phyloP scores from a whole-genome alignment of 2,888 invertebrate genomes.

The Stenchaetothrips biformis region DNA sequence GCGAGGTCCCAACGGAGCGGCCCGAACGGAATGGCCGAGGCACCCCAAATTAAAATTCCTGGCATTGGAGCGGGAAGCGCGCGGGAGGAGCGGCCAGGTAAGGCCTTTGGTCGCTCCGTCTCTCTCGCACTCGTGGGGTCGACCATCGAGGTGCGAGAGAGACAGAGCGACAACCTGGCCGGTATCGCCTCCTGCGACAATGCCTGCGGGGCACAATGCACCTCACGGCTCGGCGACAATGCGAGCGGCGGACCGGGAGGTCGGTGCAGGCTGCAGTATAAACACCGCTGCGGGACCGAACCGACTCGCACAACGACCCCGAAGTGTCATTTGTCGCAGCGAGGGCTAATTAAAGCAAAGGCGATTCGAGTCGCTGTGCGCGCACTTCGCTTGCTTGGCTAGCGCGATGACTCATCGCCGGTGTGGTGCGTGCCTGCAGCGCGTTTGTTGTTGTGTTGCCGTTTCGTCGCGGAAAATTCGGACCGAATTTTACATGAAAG shows the following conservation, averaged over 20 bases:
- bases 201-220: background rate
- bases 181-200: background rate
- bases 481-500: no score
- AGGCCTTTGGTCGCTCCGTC: background rate
- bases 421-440: background rate
- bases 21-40: background rate
- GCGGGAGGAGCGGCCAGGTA: background rate
- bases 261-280: no score
- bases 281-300: no score
- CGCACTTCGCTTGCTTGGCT: background rate
- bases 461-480: no score
- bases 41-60: slow-evolving; percentile 18
- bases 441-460: no score
- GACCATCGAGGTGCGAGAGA: no score
- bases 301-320: no score
- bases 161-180: background rate
- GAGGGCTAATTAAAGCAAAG: no score
- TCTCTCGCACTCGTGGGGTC: background rate
- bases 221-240: no score
- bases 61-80: background rate
- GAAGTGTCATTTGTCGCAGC: no score
- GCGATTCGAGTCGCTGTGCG: background rate
- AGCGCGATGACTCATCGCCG: background rate
- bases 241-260: no score
- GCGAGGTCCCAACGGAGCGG: background rate